phyloP scores from a whole-genome alignment of 2,888 invertebrate genomes.

The Polydrusus cervinus region DNA sequence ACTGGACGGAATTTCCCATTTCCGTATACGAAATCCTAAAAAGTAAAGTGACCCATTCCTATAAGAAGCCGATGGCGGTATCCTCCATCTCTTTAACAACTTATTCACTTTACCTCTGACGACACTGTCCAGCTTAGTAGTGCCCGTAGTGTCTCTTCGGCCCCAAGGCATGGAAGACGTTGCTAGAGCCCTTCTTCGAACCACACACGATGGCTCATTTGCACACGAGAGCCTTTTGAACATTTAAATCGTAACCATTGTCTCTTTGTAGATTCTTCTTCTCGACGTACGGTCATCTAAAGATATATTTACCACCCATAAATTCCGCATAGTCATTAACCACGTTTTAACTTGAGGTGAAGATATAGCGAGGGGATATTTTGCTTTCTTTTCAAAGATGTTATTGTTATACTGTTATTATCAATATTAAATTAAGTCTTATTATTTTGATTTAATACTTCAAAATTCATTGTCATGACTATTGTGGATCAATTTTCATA shows the following conservation, averaged over 20 bases:
- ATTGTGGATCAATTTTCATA: too few species aligned
- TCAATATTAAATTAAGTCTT: too few species aligned
- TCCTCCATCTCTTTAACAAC: conserved; percentile 40
- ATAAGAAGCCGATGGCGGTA: conserved; percentile 27
- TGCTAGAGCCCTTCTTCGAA: conserved; percentile 44
- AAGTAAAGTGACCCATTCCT: too few species aligned
- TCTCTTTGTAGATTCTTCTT: conserved; percentile 27
- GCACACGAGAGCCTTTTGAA: conserved; percentile 46
- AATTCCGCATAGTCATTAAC: conserved; percentile 17
- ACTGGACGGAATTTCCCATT: too few species aligned
- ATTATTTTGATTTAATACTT: too few species aligned
- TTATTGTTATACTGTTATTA: too few species aligned
- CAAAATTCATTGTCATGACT: too few species aligned
- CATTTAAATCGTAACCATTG: conserved; percentile 33
- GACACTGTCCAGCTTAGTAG: conserved; percentile 50
- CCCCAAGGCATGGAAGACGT: conserved; percentile 36
- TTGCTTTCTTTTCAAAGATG: too few species aligned
- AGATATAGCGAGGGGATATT: neutral
- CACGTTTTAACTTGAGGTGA: neutral
- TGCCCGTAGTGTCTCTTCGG: conserved; percentile 31
- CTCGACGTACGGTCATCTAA: conserved; percentile 30
- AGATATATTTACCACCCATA: conserved; percentile 39
- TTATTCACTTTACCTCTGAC: conserved; percentile 49
- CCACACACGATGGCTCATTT: conserved; percentile 53
- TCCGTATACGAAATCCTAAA: too few species aligned